A percentile compares a stretch with the other conserved stretches of the same genome.
Evolutionary conservation across 1,140 invertebrate species (phyloP).

Genomic region (Sweltsa coloradensis): DNA sequence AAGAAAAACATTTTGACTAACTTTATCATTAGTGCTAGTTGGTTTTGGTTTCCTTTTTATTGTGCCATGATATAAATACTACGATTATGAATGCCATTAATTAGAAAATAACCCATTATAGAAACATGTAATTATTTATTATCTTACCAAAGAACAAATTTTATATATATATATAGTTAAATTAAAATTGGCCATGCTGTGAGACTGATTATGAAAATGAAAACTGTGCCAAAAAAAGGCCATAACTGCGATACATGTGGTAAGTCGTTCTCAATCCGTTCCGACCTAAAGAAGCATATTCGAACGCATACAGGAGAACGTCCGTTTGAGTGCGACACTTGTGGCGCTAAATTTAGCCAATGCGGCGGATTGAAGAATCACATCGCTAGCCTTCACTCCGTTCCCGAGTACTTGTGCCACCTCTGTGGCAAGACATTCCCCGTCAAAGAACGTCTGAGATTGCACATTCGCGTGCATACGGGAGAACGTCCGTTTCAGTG

Average conservation of each 20-base stretch:
- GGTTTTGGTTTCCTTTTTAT: too few relatives aligned
- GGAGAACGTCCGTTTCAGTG: slow-evolving; percentile 84
- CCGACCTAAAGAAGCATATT: slow-evolving; percentile 35
- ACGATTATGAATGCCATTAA: too few relatives aligned
- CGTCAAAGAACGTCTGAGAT: slow-evolving; percentile 55
- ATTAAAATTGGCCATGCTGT: too few relatives aligned
- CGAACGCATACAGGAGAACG: slow-evolving; percentile 41
- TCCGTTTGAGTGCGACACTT: slow-evolving; percentile 55
- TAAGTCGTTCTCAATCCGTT: slow-evolving; percentile 26
- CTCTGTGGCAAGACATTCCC: slow-evolving; percentile 62
- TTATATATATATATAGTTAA: too few relatives aligned
- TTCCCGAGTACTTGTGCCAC: slow-evolving; percentile 46
- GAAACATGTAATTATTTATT: too few relatives aligned
- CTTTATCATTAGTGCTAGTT: too few relatives aligned
- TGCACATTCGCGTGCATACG: slow-evolving; percentile 70
- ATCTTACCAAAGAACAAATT: too few relatives aligned
- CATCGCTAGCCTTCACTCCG: slow-evolving; percentile 35
- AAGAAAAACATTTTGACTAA: too few relatives aligned
- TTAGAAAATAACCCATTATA: too few relatives aligned
- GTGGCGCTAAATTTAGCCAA: slow-evolving; percentile 57
- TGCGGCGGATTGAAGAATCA: slow-evolving; percentile 57
- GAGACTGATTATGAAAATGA: slow-evolving; percentile 8
- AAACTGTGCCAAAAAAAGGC: not conserved
- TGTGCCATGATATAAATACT: too few relatives aligned
- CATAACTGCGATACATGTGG: slow-evolving; percentile 13